Evolutionary conservation across 1,140 invertebrate genomes (phyloP).

Genomic region (Caenorhabditis briggsae): DNA sequence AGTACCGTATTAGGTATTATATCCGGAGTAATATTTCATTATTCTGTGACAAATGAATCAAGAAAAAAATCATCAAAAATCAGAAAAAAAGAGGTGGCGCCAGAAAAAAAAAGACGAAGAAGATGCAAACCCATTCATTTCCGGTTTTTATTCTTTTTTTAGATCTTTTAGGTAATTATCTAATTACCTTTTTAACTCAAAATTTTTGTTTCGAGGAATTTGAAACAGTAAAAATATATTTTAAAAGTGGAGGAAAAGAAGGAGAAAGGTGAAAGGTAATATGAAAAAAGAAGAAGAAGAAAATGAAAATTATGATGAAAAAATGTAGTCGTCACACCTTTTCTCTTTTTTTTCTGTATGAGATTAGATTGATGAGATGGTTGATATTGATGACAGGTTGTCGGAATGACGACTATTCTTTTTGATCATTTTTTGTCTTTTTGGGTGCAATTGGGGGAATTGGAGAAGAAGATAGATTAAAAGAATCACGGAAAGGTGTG

Average conservation of each 20-base stretch:
- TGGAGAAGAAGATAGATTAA: background rate
- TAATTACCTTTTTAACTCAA: too few relatives aligned
- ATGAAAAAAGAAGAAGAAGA: background rate
- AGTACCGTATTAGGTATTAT: too few relatives aligned
- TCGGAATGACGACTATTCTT: too few relatives aligned
- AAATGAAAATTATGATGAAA: background rate
- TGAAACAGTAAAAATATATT: too few relatives aligned
- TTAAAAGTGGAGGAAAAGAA: too few relatives aligned
- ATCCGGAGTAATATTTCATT: too few relatives aligned
- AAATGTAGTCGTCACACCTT: conserved; percentile 20
- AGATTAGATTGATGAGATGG: background rate
- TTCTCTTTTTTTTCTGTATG: background rate
- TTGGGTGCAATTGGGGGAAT: background rate
- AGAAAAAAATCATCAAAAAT: background rate
- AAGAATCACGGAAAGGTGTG: background rate
- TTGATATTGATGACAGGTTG: background rate
- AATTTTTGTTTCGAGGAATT: too few relatives aligned
- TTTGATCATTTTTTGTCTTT: conserved; percentile 4
- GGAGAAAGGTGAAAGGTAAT: background rate
- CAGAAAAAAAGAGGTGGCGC: background rate
- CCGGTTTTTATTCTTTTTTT: too few relatives aligned
- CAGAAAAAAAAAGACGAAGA: too few relatives aligned
- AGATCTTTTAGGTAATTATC: too few relatives aligned
- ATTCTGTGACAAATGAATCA: too few relatives aligned
- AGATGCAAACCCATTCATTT: too few relatives aligned